These are phyloP conservation scores for Odontothrips loti DNA, from an alignment of 2,888 invertebrate species.

Conservation along the genomic window DNA sequence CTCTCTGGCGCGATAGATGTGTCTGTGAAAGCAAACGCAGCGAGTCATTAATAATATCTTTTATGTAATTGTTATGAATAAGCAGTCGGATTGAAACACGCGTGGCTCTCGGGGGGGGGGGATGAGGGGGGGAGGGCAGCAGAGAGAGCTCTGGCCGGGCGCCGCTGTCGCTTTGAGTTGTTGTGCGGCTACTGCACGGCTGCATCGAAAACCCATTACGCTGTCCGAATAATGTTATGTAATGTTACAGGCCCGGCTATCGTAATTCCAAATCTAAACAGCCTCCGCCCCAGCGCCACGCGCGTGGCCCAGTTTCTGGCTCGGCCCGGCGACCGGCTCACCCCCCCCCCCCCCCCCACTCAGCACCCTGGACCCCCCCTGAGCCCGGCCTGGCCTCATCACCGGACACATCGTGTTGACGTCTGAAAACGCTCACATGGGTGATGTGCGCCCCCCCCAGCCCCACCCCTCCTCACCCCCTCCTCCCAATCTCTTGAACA, in stretches of 20 bases:
- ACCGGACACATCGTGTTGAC: no score
- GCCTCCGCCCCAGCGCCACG: background rate
- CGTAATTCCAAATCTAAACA: constrained; percentile 11
- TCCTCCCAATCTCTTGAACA: no score
- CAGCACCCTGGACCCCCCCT: background rate
- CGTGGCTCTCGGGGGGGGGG: no score
- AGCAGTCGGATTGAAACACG: background rate
- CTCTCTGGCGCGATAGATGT: background rate
- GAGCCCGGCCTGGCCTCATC: no score
- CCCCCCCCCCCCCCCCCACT: background rate
- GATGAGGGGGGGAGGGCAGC: no score
- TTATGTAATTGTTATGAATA: background rate
- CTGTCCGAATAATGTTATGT: no score
- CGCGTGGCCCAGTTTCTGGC: background rate
- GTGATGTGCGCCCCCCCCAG: no score
- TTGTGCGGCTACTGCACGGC: background rate
- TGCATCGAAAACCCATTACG: constrained; percentile 1
- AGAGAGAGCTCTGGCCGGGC: no score
- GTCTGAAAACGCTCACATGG: no score
- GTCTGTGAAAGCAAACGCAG: background rate
- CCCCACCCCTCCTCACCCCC: no score
- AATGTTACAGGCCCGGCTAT: background rate
- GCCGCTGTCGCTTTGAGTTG: no score
- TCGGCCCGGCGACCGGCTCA: no score
- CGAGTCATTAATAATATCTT: constrained; percentile 1